These are phyloP conservation scores for Congeria kusceri DNA, from an alignment of 2,888 invertebrate species.

Conservation along the genomic window DNA sequence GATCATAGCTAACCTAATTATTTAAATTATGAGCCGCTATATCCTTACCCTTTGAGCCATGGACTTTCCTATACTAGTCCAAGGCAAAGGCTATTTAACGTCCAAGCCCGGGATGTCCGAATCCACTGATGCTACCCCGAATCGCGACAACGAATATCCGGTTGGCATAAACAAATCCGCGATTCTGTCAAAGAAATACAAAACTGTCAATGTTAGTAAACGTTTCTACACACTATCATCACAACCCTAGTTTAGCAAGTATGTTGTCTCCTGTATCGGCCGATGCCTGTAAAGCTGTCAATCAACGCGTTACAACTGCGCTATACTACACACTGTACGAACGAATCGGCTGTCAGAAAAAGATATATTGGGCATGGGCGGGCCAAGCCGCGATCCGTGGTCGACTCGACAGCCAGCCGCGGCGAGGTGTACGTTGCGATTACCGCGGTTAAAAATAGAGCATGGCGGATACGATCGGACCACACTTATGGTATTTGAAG, in stretches of 20 bases:
- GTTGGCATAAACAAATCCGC: constrained; percentile 80
- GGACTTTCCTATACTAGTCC: constrained; percentile 63
- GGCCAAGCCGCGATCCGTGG: constrained; percentile 36
- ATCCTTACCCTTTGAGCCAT: constrained; percentile 81
- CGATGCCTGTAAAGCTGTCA: constrained; percentile 80
- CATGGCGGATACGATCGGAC: constrained; percentile 41
- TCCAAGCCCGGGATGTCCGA: constrained; percentile 62
- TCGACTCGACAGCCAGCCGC: constrained; percentile 26
- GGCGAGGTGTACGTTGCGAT: constrained; percentile 27
- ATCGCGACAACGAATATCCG: constrained; percentile 56
- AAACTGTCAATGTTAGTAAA: constrained; percentile 82
- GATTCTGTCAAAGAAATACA: constrained; percentile 80
- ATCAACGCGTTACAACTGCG: constrained; percentile 67
- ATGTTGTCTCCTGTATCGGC: constrained; percentile 80
- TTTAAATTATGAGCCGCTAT: constrained; percentile 52
- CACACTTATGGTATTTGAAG: constrained; percentile 62
- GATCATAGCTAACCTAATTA: constrained; percentile 58
- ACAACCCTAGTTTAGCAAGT: constrained; percentile 79
- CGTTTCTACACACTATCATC: constrained; percentile 79
- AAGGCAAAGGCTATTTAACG: constrained; percentile 62
- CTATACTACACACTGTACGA: constrained; percentile 60
- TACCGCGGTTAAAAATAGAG: constrained; percentile 37
- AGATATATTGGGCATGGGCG: constrained; percentile 60
- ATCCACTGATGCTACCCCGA: constrained; percentile 63
- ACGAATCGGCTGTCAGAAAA: constrained; percentile 81